phyloP scores from a whole-genome alignment of 2,113 vertebrate species.

The Calyptomena viridis region DNA sequence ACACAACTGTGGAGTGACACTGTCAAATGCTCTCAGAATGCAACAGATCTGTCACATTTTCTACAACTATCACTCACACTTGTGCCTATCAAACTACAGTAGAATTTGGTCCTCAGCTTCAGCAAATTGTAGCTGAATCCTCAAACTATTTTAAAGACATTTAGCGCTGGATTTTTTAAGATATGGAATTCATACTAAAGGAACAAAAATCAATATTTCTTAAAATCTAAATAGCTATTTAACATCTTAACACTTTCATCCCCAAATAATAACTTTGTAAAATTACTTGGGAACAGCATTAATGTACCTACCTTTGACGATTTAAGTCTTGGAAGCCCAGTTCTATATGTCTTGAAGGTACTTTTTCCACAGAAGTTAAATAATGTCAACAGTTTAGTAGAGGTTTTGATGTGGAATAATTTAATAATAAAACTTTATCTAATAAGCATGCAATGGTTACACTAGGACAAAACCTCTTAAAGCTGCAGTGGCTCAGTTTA shows the following conservation, averaged over 20 bases:
- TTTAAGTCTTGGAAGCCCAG: constrained; percentile 88
- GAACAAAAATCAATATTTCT: constrained; percentile 29
- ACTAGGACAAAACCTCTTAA: constrained; percentile 75
- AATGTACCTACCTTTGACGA: constrained; percentile 88
- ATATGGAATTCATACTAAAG: not conserved
- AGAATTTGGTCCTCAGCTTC: not conserved
- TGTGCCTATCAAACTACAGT: not conserved
- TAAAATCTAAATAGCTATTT: constrained; percentile 13
- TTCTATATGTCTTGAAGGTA: constrained; percentile 87
- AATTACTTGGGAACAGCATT: constrained; percentile 78
- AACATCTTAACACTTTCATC: constrained; percentile 64
- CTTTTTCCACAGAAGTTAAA: constrained; percentile 91
- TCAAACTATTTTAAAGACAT: constrained; percentile 7
- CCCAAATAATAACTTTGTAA: constrained; percentile 68
- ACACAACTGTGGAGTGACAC: not conserved
- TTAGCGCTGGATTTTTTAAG: not conserved
- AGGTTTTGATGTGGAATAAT: constrained; percentile 79
- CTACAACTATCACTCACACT: not conserved
- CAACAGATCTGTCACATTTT: not conserved
- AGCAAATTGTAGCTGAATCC: constrained; percentile 11
- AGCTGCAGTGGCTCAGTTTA: constrained; percentile 76
- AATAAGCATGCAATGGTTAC: constrained; percentile 81
- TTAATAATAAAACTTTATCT: constrained; percentile 76
- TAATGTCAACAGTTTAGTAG: constrained; percentile 97
- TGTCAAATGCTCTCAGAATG: not conserved